Conservation (phyloP, 2,797 vertebrate species). For the Sebastes alutus region DNA sequence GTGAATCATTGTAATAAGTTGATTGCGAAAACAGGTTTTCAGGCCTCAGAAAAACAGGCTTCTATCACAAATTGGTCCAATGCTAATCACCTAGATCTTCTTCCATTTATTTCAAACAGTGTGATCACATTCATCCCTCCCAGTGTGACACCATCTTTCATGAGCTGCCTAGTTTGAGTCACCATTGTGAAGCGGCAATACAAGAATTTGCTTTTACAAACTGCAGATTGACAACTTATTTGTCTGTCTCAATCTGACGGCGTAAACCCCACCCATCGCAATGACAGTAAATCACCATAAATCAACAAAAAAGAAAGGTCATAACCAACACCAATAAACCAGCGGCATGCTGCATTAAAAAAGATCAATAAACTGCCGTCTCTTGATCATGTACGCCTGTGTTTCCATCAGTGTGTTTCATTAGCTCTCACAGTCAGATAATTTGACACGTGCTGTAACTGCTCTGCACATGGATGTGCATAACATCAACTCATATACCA, state of each 20-base stretch:
- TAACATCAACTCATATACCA: not conserved
- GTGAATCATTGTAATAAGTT: too few relatives aligned
- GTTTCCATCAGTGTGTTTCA: not conserved
- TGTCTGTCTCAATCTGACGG: not conserved
- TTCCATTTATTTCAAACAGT: not conserved
- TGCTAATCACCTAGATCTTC: not conserved
- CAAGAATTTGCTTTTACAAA: not conserved
- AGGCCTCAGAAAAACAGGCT: too few relatives aligned
- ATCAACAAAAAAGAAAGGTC: not conserved
- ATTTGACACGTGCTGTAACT: not conserved
- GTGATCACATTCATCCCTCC: too few relatives aligned
- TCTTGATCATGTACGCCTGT: not conserved
- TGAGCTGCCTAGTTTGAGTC: not conserved
- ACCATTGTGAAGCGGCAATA: not conserved
- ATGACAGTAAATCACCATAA: not conserved
- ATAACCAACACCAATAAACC: not conserved
- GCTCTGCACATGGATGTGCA: not conserved
- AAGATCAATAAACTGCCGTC: constrained; percentile 3
- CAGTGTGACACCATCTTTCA: not conserved
- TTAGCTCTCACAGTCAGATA: not conserved
- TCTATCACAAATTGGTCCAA: not conserved
- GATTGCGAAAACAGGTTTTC: too few relatives aligned
- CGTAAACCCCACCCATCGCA: not conserved
- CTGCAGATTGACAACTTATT: not conserved
- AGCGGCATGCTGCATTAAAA: not conserved